Percentiles rank a stretch among this genome's conserved stretches.
These are phyloP conservation scores for Emesis furor DNA, from an alignment of 2,888 invertebrate genomes.

Conservation along the genomic window DNA sequence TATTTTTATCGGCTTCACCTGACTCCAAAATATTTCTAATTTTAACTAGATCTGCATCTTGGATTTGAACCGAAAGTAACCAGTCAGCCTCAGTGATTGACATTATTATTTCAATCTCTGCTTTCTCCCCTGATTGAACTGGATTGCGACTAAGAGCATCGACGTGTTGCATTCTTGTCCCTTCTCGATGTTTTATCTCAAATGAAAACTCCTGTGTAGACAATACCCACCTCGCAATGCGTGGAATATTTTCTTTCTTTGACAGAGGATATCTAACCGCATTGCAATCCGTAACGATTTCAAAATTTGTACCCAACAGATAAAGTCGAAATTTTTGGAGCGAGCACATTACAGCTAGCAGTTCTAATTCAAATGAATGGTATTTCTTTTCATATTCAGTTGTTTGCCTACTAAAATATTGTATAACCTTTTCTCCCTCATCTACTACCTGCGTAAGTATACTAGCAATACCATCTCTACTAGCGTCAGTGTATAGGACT, in stretches of 20 bases:
- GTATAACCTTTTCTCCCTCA: not conserved
- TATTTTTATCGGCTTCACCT: not conserved
- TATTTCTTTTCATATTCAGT: not conserved
- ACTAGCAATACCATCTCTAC: not conserved
- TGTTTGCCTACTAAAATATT: slow-evolving; percentile 5
- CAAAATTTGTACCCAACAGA: not conserved
- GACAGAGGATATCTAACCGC: not conserved
- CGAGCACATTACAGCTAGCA: not conserved
- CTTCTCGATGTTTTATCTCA: slow-evolving; percentile 25
- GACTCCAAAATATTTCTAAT: slow-evolving; percentile 52
- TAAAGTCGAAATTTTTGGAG: slow-evolving; percentile 19
- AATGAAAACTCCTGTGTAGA: slow-evolving; percentile 27
- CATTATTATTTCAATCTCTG: slow-evolving; percentile 29
- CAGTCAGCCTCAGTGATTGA: slow-evolving; percentile 58
- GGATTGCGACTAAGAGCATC: slow-evolving; percentile 24
- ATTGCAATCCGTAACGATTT: slow-evolving; percentile 19
- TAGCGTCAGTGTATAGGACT: not conserved
- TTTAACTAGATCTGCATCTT: slow-evolving; percentile 56
- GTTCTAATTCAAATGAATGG: slow-evolving; percentile 15
- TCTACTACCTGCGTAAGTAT: not conserved
- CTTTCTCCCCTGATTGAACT: slow-evolving; percentile 19
- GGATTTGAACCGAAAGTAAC: slow-evolving; percentile 68
- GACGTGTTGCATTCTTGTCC: slow-evolving; percentile 74
- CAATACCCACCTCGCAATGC: slow-evolving; percentile 1
- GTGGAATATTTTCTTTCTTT: slow-evolving; percentile 17